Conservation (phyloP, 2,113 vertebrate species). For the Atherinomorus stipes region DNA sequence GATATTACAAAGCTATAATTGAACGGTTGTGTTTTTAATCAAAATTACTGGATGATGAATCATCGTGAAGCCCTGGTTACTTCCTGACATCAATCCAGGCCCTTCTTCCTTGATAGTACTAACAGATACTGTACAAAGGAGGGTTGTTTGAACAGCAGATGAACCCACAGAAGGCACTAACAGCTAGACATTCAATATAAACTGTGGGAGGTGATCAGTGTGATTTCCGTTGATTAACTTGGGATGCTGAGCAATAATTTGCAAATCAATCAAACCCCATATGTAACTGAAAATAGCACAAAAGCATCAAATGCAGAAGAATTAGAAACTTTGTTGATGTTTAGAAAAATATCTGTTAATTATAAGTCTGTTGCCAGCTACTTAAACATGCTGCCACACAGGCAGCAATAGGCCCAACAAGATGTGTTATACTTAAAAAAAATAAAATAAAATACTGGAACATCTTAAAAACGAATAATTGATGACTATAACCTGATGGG, state of each 20-base stretch:
- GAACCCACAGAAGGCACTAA: slow-evolving; percentile 64
- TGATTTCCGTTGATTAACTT: slow-evolving; percentile 46
- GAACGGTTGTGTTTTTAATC: slow-evolving; percentile 17
- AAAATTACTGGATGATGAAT: slow-evolving; percentile 35
- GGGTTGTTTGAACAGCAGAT: slow-evolving; percentile 46
- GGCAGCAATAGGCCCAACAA: no score
- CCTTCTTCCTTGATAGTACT: slow-evolving; percentile 5
- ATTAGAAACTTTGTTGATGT: background rate
- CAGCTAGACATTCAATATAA: slow-evolving; percentile 61
- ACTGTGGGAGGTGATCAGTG: slow-evolving; percentile 38
- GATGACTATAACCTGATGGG: no score
- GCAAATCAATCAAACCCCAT: background rate
- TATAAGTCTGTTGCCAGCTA: background rate
- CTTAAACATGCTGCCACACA: background rate
- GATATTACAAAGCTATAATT: slow-evolving; percentile 3
- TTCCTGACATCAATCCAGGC: slow-evolving; percentile 39
- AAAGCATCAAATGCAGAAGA: background rate
- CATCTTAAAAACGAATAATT: no score
- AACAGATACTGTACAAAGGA: slow-evolving; percentile 48
- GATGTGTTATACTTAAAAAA: no score
- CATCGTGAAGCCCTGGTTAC: slow-evolving; percentile 41
- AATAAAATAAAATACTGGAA: no score
- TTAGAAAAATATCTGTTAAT: background rate
- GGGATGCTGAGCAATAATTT: background rate
- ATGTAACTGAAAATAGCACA: background rate